Evolutionary conservation across 2,113 vertebrate genomes (phyloP).

Genomic region (Deroptyus accipitrinus): DNA sequence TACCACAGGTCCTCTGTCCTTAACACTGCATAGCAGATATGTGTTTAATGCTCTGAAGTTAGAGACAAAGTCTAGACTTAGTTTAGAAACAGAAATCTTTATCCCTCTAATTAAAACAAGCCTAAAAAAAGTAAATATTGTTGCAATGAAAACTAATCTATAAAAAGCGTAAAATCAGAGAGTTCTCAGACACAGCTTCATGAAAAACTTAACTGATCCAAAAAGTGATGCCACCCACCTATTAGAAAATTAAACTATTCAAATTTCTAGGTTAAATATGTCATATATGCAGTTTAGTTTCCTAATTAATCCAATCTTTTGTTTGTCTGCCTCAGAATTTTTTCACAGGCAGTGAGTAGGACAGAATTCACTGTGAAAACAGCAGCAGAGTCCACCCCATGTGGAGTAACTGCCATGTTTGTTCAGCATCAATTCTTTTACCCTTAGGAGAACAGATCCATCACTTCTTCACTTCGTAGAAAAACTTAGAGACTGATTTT

Average conservation of each 20-base stretch:
- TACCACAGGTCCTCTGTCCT: background rate
- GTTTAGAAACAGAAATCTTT: background rate
- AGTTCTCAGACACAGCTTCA: background rate
- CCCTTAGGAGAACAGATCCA: background rate
- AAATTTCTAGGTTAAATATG: background rate
- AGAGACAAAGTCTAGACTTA: background rate
- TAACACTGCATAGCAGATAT: background rate
- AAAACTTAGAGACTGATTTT: background rate
- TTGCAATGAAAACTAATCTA: background rate
- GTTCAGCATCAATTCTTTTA: background rate
- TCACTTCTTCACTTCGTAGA: background rate
- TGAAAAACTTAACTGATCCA: background rate
- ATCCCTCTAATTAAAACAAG: background rate
- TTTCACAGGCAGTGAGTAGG: background rate
- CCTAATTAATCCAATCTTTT: background rate
- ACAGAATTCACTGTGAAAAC: background rate
- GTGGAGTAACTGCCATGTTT: background rate
- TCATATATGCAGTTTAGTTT: background rate
- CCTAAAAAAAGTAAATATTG: background rate
- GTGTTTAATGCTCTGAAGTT: background rate
- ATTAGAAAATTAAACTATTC: constrained; percentile 17
- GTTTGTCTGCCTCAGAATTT: background rate
- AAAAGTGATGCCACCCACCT: background rate
- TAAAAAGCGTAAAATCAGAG: background rate
- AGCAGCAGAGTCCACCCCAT: background rate